Percentiles rank a stretch among this genome's conserved stretches.
Evolutionary conservation across 2,797 vertebrate species (phyloP).

Genomic region (Chelmon rostratus): DNA sequence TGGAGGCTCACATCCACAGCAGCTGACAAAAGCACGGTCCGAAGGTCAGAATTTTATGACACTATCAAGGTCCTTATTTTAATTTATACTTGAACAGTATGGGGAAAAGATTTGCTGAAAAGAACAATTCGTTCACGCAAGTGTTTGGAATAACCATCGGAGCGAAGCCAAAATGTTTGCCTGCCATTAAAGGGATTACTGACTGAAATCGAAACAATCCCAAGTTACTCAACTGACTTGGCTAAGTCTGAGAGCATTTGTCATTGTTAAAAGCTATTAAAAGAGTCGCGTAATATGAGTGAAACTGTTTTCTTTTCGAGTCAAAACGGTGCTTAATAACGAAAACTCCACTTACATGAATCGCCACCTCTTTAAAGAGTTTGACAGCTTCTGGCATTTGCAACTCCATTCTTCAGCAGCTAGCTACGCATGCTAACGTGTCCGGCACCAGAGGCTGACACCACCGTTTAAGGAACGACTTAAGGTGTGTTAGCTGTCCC

Average conservation of each 20-base stretch:
- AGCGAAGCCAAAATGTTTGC: background rate
- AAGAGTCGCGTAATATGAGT: too few species aligned
- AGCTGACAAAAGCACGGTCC: background rate
- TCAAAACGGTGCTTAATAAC: fast-evolving
- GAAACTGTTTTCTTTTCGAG: background rate
- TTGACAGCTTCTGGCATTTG: slow-evolving; percentile 49
- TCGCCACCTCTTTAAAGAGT: slow-evolving; percentile 33
- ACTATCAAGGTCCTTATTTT: background rate
- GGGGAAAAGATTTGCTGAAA: background rate
- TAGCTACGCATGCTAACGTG: slow-evolving; percentile 46
- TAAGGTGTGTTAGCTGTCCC: too few species aligned
- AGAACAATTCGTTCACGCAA: background rate
- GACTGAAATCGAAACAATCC: background rate
- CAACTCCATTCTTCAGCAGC: slow-evolving; percentile 23
- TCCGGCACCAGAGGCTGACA: background rate
- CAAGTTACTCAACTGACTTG: background rate
- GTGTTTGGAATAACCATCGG: background rate
- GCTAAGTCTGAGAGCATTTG: background rate
- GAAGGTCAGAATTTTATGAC: background rate
- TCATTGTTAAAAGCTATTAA: background rate
- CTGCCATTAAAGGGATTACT: background rate
- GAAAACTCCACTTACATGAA: background rate
- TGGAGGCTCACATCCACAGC: too few species aligned
- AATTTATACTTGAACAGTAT: background rate
- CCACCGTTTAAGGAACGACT: background rate